These are phyloP conservation scores for Parotia lawesii DNA, from an alignment of 2,113 vertebrate species.

Conservation along the genomic window DNA sequence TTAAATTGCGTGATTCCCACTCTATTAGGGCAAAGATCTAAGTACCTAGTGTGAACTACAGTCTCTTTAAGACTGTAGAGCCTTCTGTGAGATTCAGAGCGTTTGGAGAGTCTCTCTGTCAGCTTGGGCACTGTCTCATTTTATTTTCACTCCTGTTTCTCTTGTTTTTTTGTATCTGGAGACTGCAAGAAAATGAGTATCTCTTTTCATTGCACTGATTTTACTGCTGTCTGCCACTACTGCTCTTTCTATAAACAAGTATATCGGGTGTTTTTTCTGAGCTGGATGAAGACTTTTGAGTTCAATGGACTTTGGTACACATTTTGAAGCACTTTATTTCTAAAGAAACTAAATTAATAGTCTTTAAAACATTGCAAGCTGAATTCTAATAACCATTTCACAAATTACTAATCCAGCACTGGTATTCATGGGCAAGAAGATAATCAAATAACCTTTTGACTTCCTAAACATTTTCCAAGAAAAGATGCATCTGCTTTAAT, in stretches of 20 bases:
- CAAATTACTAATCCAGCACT: background rate
- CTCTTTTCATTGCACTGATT: background rate
- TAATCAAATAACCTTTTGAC: background rate
- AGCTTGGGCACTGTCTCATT: background rate
- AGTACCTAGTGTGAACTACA: background rate
- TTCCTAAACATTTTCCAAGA: background rate
- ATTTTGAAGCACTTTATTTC: background rate
- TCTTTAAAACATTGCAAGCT: background rate
- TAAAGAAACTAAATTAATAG: background rate
- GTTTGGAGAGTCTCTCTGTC: background rate
- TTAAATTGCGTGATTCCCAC: background rate
- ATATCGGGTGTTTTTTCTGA: background rate
- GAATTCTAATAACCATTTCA: background rate
- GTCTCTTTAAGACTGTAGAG: background rate
- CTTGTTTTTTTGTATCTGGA: background rate
- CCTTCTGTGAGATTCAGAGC: background rate
- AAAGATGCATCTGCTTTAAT: background rate
- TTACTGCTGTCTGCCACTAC: background rate
- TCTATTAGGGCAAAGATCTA: background rate
- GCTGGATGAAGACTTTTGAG: background rate
- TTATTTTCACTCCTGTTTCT: background rate
- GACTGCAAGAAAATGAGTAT: background rate
- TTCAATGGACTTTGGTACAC: background rate
- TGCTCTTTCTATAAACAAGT: background rate
- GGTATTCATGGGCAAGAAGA: background rate